A percentile compares a stretch with the other conserved stretches of the same genome.
These are phyloP conservation scores for Tiliacea citrago DNA, from an alignment of 2,888 invertebrate genomes.

Conservation along the genomic window DNA sequence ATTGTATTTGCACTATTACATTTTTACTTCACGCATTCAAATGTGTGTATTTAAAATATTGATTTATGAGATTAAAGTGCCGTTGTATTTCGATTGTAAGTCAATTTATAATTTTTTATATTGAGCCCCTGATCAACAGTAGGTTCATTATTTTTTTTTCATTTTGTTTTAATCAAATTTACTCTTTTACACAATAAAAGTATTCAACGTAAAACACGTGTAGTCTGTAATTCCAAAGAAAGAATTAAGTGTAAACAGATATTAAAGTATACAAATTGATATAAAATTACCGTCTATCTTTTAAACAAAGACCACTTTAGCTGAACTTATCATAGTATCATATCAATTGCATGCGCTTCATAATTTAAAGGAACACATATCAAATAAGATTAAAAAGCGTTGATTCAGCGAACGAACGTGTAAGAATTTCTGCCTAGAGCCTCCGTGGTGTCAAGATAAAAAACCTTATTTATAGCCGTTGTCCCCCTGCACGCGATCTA, in stretches of 20 bases:
- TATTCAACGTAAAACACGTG: background rate
- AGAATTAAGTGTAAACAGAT: background rate
- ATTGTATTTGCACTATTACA: conserved; percentile 66
- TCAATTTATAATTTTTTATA: conserved; percentile 30
- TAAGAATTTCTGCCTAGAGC: conserved; percentile 88
- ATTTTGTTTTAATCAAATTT: background rate
- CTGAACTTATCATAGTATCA: conserved; percentile 56
- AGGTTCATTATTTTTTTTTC: background rate
- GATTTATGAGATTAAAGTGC: conserved; percentile 16
- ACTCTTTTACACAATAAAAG: background rate
- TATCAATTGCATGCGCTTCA: conserved; percentile 67
- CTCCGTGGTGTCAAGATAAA: conserved; percentile 85
- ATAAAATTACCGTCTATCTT: conserved; percentile 25
- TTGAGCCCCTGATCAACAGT: background rate
- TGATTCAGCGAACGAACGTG: conserved; percentile 86
- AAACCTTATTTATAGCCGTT: conserved; percentile 87
- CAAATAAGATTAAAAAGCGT: conserved; percentile 78
- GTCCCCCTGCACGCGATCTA: conserved; percentile 87
- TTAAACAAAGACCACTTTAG: conserved; percentile 46
- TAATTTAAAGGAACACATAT: conserved; percentile 69
- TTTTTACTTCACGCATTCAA: conserved; percentile 60
- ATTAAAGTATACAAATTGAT: conserved; percentile 8
- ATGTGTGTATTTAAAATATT: conserved; percentile 50
- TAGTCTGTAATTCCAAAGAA: background rate
- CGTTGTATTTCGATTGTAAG: conserved; percentile 19